Conservation (phyloP, 2,797 vertebrate species). For the Halcyon badia region DNA sequence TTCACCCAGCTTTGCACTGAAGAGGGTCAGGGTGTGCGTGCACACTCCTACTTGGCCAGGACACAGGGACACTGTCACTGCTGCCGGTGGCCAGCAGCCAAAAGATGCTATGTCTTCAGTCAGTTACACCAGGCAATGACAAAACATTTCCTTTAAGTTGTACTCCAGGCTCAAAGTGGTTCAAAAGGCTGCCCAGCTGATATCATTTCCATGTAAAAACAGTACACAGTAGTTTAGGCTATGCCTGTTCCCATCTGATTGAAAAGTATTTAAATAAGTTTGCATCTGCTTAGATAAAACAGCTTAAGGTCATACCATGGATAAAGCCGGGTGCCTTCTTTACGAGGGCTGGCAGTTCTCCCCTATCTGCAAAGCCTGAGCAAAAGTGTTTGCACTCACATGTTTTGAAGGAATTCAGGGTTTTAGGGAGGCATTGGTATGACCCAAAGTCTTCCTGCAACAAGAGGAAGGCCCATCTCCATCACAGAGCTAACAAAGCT, state of each 20-base stretch:
- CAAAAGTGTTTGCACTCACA: not conserved
- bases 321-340: not conserved
- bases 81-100: not conserved
- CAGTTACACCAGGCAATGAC: fast-evolving
- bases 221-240: not conserved
- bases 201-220: not conserved
- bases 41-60: fast-evolving
- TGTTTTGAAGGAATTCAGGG: not conserved
- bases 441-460: not conserved
- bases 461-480: not conserved
- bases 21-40: fast-evolving
- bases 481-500: not conserved
- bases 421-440: not conserved
- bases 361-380: not conserved
- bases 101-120: fast-evolving
- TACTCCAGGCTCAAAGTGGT: not conserved
- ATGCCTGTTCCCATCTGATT: not conserved
- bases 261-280: not conserved
- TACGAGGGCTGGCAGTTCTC: not conserved
- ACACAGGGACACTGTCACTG: not conserved
- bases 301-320: not conserved
- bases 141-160: not conserved
- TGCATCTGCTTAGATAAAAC: not conserved
- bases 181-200: not conserved
- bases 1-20: fast-evolving